phyloP scores from a whole-genome alignment of 2,888 invertebrate genomes.

The Stomorhina lunata region DNA sequence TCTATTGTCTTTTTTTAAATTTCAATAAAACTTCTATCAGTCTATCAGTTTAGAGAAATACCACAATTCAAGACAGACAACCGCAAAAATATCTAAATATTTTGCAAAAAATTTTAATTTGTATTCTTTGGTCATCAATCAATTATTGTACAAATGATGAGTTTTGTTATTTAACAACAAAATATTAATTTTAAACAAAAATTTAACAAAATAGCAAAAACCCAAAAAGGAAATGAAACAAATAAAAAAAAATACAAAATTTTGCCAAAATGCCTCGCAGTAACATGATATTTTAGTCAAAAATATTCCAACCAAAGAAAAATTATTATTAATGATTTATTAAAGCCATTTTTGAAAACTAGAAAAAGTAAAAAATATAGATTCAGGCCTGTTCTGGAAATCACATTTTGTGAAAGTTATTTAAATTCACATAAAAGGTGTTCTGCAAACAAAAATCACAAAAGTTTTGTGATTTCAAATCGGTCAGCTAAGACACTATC shows the following conservation, averaged over 20 bases:
- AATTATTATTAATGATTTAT: conserved; percentile 13
- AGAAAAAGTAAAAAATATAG: not conserved
- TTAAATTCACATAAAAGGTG: too few species aligned
- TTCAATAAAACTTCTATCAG: conserved; percentile 5
- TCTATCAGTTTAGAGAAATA: not conserved
- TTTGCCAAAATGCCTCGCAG: not conserved
- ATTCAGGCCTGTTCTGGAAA: too few species aligned
- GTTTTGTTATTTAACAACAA: not conserved
- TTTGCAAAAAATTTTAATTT: not conserved
- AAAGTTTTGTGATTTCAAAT: too few species aligned
- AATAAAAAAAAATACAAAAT: too few species aligned
- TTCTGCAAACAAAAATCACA: too few species aligned
- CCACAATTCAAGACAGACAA: not conserved
- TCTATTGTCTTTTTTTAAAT: not conserved
- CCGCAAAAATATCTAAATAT: not conserved
- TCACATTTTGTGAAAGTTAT: too few species aligned
- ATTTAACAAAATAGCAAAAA: not conserved
- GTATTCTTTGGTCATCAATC: conserved; percentile 19
- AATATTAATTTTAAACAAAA: conserved; percentile 3
- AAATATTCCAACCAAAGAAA: not conserved
- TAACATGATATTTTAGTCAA: not conserved
- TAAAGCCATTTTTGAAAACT: not conserved
- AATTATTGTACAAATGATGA: conserved; percentile 15
- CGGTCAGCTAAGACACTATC: too few species aligned
- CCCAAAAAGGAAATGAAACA: conserved; percentile 13